Evolutionary conservation across 2,888 invertebrate species (phyloP).

Genomic region (Thumatha senex): DNA sequence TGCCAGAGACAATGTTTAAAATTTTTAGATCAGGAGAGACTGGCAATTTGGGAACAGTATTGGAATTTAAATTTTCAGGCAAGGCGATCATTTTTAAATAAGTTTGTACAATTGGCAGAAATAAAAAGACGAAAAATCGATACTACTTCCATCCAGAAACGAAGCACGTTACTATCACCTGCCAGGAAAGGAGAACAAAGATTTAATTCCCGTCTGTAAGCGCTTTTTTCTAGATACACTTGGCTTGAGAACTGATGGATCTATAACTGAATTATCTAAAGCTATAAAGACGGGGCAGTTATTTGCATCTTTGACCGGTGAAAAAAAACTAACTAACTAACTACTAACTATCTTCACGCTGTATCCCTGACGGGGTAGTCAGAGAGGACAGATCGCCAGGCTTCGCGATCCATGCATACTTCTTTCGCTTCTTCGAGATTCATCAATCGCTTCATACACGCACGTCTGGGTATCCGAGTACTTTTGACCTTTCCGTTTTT

Average conservation of each 20-base stretch:
- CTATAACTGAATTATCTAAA: constrained; percentile 7
- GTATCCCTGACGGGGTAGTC: too few species aligned
- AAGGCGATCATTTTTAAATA: constrained; percentile 6
- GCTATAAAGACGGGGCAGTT: constrained; percentile 4
- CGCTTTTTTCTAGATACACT: constrained; percentile 9
- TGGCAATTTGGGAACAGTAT: constrained; percentile 8
- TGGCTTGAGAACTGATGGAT: constrained; percentile 6
- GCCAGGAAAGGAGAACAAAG: constrained; percentile 8
- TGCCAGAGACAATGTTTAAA: constrained; percentile 6
- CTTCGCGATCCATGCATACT: too few species aligned
- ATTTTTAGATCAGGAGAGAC: constrained; percentile 5
- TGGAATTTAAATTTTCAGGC: constrained; percentile 8
- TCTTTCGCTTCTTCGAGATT: too few species aligned
- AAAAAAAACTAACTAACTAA: too few species aligned
- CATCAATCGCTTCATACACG: too few species aligned
- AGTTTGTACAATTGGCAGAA: neutral
- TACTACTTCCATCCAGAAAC: constrained; percentile 1
- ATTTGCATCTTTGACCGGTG: constrained; percentile 6
- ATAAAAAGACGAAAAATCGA: constrained; percentile 4
- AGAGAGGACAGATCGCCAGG: too few species aligned
- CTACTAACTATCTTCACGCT: too few species aligned
- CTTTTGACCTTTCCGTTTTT: too few species aligned
- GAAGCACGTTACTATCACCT: constrained; percentile 11
- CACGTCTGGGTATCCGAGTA: too few species aligned
- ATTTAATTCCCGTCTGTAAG: constrained; percentile 3